phyloP scores from a whole-genome alignment of 2,888 invertebrate species.

The Eugnorisma glareosa region DNA sequence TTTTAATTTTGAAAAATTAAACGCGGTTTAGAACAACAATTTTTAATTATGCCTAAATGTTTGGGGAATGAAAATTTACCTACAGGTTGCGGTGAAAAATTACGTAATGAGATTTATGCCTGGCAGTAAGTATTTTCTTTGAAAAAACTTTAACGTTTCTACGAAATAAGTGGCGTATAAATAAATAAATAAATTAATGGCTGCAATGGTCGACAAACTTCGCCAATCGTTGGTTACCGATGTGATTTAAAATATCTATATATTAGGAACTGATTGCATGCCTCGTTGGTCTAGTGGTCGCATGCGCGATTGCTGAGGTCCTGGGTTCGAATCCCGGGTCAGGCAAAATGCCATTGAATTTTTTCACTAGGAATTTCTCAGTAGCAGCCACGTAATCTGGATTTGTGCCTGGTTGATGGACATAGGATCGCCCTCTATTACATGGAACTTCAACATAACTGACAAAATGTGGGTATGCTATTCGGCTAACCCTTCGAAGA shows the following conservation, averaged over 20 bases:
- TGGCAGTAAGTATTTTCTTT: background rate
- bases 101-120: background rate
- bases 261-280: background rate
- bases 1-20: constrained; percentile 70
- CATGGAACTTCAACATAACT: too few relatives aligned
- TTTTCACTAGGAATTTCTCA: background rate
- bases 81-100: background rate
- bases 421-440: too few relatives aligned
- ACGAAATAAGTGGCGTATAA: background rate
- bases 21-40: constrained; percentile 50
- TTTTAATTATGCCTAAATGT: constrained; percentile 55
- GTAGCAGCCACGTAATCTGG: background rate
- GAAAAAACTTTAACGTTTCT: background rate
- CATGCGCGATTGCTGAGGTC: background rate
- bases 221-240: background rate
- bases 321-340: background rate
- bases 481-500: background rate
- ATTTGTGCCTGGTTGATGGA: background rate
- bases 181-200: too few relatives aligned
- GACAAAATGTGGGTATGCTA: too few relatives aligned
- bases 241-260: background rate
- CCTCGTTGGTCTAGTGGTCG: background rate
- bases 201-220: background rate
- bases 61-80: constrained; percentile 32
- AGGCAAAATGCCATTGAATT: background rate